Evolutionary conservation across 2,797 vertebrate species (phyloP).

Genomic region (Typhlichthys subterraneus): DNA sequence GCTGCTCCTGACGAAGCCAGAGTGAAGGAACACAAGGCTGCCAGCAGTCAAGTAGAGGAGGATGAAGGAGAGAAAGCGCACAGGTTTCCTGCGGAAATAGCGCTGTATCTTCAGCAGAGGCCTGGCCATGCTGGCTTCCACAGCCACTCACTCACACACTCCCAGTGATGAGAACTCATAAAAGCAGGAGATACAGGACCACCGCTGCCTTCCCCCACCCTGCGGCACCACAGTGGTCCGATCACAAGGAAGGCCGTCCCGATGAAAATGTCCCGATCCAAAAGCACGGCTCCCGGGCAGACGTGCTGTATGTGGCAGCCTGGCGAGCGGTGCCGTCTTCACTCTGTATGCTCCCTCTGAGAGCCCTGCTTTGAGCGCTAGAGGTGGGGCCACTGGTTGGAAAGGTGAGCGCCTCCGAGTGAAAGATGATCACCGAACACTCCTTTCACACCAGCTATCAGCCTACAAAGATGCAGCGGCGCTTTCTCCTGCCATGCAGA

Average conservation of each 20-base stretch:
- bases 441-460: slow-evolving; percentile 67
- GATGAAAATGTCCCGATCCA: slow-evolving; percentile 34
- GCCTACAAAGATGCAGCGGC: slow-evolving; percentile 45
- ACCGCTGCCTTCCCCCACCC: slow-evolving; percentile 11
- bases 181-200: slow-evolving; percentile 50
- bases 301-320: slow-evolving; percentile 38
- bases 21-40: slow-evolving; percentile 91
- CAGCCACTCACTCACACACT: slow-evolving; percentile 52
- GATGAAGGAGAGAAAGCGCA: slow-evolving; percentile 92
- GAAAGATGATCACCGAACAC: slow-evolving; percentile 74
- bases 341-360: slow-evolving; percentile 44
- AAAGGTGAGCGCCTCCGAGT: slow-evolving; percentile 63
- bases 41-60: slow-evolving; percentile 92
- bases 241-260: slow-evolving; percentile 21
- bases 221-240: slow-evolving; percentile 15
- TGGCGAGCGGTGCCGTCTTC: slow-evolving; percentile 23
- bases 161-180: slow-evolving; percentile 64
- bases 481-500: slow-evolving; percentile 58
- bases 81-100: slow-evolving; percentile 89
- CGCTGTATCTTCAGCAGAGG: slow-evolving; percentile 91
- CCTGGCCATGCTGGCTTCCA: slow-evolving; percentile 86
- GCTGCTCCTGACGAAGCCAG: slow-evolving; percentile 82
- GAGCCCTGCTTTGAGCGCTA: slow-evolving; percentile 42
- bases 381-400: slow-evolving; percentile 64
- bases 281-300: slow-evolving; percentile 22